Conservation (phyloP, 2,888 invertebrate species). For the Coecobrya sp. region DNA sequence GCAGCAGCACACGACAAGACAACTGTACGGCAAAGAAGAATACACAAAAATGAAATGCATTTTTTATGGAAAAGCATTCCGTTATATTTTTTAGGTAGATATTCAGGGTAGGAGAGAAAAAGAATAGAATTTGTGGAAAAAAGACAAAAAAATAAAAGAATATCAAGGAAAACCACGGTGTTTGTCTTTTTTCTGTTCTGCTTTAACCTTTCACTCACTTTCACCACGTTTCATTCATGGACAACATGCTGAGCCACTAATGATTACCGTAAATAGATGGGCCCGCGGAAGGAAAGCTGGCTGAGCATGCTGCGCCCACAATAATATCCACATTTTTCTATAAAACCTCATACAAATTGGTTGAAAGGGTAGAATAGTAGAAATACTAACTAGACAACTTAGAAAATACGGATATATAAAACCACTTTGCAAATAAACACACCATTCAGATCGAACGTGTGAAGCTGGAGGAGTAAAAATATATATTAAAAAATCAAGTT, state of each 20-base stretch:
- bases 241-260: slow-evolving; percentile 82
- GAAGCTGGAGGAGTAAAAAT: background rate
- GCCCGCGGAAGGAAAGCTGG: slow-evolving; percentile 81
- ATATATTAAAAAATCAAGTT: background rate
- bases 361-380: slow-evolving; percentile 63
- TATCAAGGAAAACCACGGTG: slow-evolving; percentile 37
- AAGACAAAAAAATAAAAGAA: slow-evolving; percentile 49
- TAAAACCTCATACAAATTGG: slow-evolving; percentile 72
- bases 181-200: slow-evolving; percentile 53
- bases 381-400: background rate
- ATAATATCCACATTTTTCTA: slow-evolving; percentile 60
- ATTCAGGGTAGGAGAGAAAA: slow-evolving; percentile 18
- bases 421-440: background rate
- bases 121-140: slow-evolving; percentile 37
- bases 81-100: background rate
- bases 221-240: slow-evolving; percentile 80
- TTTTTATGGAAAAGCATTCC: slow-evolving; percentile 14
- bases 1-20: slow-evolving; percentile 2
- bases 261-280: slow-evolving; percentile 83
- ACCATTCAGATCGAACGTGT: background rate
- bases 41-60: slow-evolving; percentile 49
- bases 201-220: slow-evolving; percentile 83
- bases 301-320: slow-evolving; percentile 79
- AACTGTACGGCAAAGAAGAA: slow-evolving; percentile 2
- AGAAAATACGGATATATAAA: background rate